Base-by-base conservation (phyloP, 2,888 invertebrate species). In the Ectobius pallidus region DNA sequence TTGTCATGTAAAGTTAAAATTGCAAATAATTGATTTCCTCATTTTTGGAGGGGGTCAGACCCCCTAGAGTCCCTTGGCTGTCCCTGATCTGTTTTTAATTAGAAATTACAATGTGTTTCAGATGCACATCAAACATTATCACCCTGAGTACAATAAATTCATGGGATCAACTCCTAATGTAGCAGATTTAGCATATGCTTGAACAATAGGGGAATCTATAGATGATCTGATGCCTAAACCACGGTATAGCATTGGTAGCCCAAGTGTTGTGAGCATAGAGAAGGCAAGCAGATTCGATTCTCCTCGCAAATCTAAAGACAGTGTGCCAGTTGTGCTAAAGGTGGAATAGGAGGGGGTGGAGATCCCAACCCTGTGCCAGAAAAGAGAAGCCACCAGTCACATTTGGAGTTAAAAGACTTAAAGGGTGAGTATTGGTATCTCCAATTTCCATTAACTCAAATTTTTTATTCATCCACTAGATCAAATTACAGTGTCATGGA, bases 101-200 rank as follows among this genome's bases (percentile, higher is more conserved):
- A n/a, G n/a, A n/a, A n/a, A n/a, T n/a, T n/a, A n/a, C n/a, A 34
- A 34, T 63, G 42, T 39, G 42, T 76, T 77, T 46, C 77, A 83
- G 84, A 96, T 96, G 90, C 97, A 97, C 81, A 92, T 97, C 52
- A 97, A 97, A 80, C 96, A 97, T 82, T 97, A 97, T 82, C 97
- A 97, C 83, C 89, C 91, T 1, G 93, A 94, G 76, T 87, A 92
- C 73, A 88, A 89, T 1, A 90, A 92, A 81, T 89, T 89, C 81
- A 84, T 94, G 76, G 94, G 93, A 2, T 88, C 88, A 0, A 93
- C 94, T 0, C 94, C 95, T 0, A 95, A 95, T 82, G 95, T 95
- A 72, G 88, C 93, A 22, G 95, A 95, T 81, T 83, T 95, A 74
- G 95, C 95, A 0, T 92, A 92, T 77, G 94, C 94, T 0, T 87